Evolutionary conservation across 1,140 invertebrate species (phyloP).

Genomic region (Ganaspis sp.): DNA sequence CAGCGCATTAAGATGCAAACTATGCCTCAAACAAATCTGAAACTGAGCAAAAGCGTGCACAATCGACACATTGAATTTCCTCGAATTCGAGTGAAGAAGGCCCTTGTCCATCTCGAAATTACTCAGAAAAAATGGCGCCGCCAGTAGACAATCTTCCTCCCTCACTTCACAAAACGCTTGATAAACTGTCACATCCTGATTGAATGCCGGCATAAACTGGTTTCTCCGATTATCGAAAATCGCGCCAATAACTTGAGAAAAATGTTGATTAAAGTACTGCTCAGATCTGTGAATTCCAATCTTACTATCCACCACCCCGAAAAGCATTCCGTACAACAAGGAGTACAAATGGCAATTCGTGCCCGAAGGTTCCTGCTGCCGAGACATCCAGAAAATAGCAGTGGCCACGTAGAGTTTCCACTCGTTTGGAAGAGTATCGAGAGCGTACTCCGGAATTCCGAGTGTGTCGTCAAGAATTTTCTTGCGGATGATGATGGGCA

Average conservation of each 20-base stretch:
- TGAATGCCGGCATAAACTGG: slow-evolving; percentile 8
- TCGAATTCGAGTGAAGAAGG: slow-evolving; percentile 76
- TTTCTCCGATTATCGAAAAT: slow-evolving; percentile 5
- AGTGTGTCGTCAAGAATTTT: slow-evolving; percentile 75
- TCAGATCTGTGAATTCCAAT: slow-evolving; percentile 62
- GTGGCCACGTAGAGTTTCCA: slow-evolving; percentile 81
- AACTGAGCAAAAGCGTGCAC: slow-evolving; percentile 85
- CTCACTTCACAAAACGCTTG: slow-evolving; percentile 62
- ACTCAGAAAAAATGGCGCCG: slow-evolving; percentile 78
- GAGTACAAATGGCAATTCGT: slow-evolving; percentile 79
- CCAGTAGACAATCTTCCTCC: slow-evolving; percentile 79
- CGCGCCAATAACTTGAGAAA: slow-evolving; percentile 31
- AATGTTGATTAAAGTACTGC: slow-evolving; percentile 56
- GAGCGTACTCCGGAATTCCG: slow-evolving; percentile 64
- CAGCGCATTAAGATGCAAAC: slow-evolving; percentile 81
- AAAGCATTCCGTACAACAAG: slow-evolving; percentile 79
- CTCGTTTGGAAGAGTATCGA: slow-evolving; percentile 76
- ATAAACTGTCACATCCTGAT: slow-evolving; percentile 36
- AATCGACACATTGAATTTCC: slow-evolving; percentile 78
- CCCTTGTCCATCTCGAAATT: slow-evolving; percentile 81
- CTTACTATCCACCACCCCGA: slow-evolving; percentile 80
- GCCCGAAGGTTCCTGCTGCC: slow-evolving; percentile 69
- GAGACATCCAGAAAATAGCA: slow-evolving; percentile 82
- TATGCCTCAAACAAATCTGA: slow-evolving; percentile 81
- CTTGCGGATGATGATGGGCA: slow-evolving; percentile 56